Conservation (phyloP, 2,113 vertebrate species). For the Pollachius pollachius region DNA sequence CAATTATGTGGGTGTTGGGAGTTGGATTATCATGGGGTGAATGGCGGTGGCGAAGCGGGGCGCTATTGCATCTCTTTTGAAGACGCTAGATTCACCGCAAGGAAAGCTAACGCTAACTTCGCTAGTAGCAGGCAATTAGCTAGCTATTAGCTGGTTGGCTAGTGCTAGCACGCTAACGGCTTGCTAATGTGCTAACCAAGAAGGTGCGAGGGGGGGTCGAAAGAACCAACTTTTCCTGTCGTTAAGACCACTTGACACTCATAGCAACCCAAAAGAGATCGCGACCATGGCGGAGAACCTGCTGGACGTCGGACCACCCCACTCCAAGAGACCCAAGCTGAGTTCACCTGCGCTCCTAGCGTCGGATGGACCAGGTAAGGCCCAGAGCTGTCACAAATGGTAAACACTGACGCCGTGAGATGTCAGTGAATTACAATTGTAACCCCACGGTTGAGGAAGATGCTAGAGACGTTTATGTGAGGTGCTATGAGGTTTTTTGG, state of each 20-base stretch:
- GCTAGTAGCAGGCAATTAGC: slow-evolving; percentile 66
- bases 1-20: slow-evolving; percentile 81
- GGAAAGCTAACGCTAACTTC: slow-evolving; percentile 64
- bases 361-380: slow-evolving; percentile 90
- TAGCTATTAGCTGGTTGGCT: slow-evolving; percentile 66
- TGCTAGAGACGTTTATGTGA: no score
- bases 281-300: slow-evolving; percentile 90
- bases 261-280: slow-evolving; percentile 27
- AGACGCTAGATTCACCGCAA: slow-evolving; percentile 37
- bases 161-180: slow-evolving; percentile 58
- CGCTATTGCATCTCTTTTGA: slow-evolving; percentile 88
- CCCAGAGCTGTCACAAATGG: slow-evolving; percentile 14
- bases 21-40: slow-evolving; percentile 87
- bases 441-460: neutral
- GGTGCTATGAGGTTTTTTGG: no score
- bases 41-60: slow-evolving; percentile 82
- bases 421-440: neutral
- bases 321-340: slow-evolving; percentile 91
- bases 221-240: slow-evolving; percentile 25
- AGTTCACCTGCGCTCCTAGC: slow-evolving; percentile 90
- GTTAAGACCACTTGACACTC: slow-evolving; percentile 2
- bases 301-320: slow-evolving; percentile 91
- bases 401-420: neutral
- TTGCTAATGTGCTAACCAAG: slow-evolving; percentile 64
- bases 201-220: slow-evolving; percentile 29